These are phyloP conservation scores for Tetrao urogallus DNA, from an alignment of 2,113 vertebrate species.

Conservation along the genomic window DNA sequence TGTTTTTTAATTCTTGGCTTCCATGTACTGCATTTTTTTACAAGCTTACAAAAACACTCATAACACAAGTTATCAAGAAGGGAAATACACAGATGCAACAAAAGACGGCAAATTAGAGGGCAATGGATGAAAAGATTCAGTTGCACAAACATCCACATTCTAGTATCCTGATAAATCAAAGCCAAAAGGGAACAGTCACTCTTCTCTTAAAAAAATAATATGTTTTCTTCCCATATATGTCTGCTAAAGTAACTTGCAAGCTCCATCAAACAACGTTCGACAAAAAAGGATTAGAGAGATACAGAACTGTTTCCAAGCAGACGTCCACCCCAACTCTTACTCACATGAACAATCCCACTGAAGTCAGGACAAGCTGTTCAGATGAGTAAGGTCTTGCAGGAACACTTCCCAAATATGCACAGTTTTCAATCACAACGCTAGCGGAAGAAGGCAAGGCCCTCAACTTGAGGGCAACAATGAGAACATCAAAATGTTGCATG, in stretches of 20 bases:
- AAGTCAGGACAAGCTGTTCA: constrained; percentile 1
- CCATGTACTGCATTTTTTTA: not conserved
- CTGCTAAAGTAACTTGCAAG: constrained; percentile 18
- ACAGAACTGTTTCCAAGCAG: not conserved
- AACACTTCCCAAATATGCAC: not conserved
- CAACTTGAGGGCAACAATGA: not conserved
- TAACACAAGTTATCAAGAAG: not conserved
- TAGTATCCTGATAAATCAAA: constrained; percentile 20
- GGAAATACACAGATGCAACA: constrained; percentile 18
- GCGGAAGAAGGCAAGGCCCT: not conserved
- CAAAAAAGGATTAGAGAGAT: constrained; percentile 35
- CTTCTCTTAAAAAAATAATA: not conserved
- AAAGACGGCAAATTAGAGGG: constrained; percentile 34
- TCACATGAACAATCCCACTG: not conserved
- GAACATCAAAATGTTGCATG: not conserved
- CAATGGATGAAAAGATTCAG: constrained; percentile 21
- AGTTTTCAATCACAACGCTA: not conserved
- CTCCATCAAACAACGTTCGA: constrained; percentile 14
- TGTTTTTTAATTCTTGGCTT: constrained; percentile 45
- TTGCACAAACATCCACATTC: constrained; percentile 8
- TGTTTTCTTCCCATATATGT: not conserved
- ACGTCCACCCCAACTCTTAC: not conserved
- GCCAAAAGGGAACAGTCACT: constrained; percentile 31
- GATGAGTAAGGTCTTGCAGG: not conserved
- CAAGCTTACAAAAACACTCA: not conserved